These are phyloP conservation scores for Calephelis perditalis DNA, from an alignment of 2,888 invertebrate species.

Conservation along the genomic window DNA sequence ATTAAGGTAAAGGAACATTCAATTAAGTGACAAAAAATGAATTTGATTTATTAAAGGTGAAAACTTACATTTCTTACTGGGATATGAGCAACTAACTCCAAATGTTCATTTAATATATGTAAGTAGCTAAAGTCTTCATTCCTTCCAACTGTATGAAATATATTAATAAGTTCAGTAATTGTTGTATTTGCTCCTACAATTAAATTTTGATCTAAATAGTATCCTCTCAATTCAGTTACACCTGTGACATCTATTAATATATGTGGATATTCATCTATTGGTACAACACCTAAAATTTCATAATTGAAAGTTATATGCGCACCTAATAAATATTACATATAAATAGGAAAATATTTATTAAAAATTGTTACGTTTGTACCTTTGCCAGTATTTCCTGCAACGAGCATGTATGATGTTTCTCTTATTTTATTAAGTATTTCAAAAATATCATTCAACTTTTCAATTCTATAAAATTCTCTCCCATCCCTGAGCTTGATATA, in stretches of 20 bases:
- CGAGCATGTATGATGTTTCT: slow-evolving; percentile 75
- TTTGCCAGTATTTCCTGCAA: slow-evolving; percentile 87
- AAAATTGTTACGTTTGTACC: slow-evolving; percentile 60
- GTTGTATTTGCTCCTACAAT: slow-evolving; percentile 76
- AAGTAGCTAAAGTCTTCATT: slow-evolving; percentile 75
- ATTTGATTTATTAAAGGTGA: too few species aligned
- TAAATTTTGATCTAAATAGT: slow-evolving; percentile 52
- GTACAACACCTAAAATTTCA: slow-evolving; percentile 53
- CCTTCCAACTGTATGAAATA: slow-evolving; percentile 45
- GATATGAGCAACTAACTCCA: slow-evolving; percentile 82
- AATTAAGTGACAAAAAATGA: too few species aligned
- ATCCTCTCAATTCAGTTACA: slow-evolving; percentile 73
- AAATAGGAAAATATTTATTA: background rate
- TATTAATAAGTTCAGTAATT: slow-evolving; percentile 67
- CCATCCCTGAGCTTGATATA: slow-evolving; percentile 53
- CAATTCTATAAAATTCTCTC: slow-evolving; percentile 72
- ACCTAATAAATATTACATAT: too few species aligned
- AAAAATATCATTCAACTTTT: slow-evolving; percentile 67
- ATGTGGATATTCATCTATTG: slow-evolving; percentile 48
- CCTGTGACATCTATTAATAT: slow-evolving; percentile 80
- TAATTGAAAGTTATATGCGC: too few species aligned
- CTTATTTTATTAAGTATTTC: slow-evolving; percentile 56
- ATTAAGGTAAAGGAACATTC: too few species aligned
- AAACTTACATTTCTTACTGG: slow-evolving; percentile 83
- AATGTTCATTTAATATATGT: slow-evolving; percentile 76